Evolutionary conservation across 2,888 invertebrate genomes (phyloP).

Genomic region (Cenopis cana): DNA sequence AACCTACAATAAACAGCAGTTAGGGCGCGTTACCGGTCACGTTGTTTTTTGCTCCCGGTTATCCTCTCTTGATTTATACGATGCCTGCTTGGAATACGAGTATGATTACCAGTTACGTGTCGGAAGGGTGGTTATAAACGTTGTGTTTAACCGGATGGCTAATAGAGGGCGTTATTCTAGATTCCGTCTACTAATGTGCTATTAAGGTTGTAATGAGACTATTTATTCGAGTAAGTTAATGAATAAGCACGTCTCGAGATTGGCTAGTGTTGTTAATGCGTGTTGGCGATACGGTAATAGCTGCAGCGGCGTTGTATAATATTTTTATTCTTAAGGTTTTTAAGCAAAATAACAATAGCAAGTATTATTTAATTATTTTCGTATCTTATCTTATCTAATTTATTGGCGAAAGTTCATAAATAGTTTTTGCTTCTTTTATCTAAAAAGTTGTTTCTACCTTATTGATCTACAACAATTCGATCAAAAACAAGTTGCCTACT

Average conservation of each 20-base stretch:
- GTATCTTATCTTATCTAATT: too few relatives aligned
- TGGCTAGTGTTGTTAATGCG: conserved; percentile 21
- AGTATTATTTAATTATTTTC: too few relatives aligned
- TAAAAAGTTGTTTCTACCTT: too few relatives aligned
- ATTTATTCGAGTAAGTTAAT: conserved; percentile 30
- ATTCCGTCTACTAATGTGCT: conserved; percentile 39
- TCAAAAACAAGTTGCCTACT: background rate
- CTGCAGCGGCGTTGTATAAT: background rate
- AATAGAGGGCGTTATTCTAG: conserved; percentile 61
- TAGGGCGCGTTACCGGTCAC: conserved; percentile 57
- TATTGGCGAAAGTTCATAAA: too few relatives aligned
- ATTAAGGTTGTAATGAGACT: conserved; percentile 36
- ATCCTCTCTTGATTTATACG: conserved; percentile 79
- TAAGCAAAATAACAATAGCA: too few relatives aligned
- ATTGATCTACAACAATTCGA: background rate
- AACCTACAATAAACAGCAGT: conserved; percentile 75
- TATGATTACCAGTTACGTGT: conserved; percentile 76
- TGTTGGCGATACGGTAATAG: background rate
- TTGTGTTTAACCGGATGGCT: conserved; percentile 72
- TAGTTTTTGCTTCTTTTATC: too few relatives aligned
- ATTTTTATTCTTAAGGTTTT: background rate
- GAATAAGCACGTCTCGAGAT: conserved; percentile 24
- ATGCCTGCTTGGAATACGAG: conserved; percentile 73
- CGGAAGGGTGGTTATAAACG: conserved; percentile 82
- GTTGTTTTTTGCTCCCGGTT: conserved; percentile 76